Conservation (phyloP, 2,888 invertebrate species). For the Rhaphigaster nebulosa region DNA sequence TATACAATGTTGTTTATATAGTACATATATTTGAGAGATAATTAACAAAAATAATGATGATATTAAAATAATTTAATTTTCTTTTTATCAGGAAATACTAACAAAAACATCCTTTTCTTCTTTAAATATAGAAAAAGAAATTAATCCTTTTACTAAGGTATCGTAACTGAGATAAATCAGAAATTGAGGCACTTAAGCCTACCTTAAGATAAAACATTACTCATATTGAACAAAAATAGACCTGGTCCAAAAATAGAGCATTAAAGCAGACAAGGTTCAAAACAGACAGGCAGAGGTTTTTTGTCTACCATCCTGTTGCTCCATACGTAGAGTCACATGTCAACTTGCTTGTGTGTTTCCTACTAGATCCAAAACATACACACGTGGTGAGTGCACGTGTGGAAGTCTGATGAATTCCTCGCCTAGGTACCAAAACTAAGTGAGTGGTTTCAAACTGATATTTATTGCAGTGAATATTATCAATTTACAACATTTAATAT, state of each 20-base stretch:
- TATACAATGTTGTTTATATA: too few species aligned
- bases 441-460: background rate
- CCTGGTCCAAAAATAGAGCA: background rate
- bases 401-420: background rate
- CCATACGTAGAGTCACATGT: background rate
- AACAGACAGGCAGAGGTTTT: constrained; percentile 2
- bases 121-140: background rate
- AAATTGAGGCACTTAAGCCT: background rate
- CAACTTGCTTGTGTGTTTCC: constrained; percentile 22
- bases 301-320: background rate
- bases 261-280: background rate
- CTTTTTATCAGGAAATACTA: too few species aligned
- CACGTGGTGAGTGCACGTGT: background rate
- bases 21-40: too few species aligned
- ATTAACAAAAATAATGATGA: too few species aligned
- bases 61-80: too few species aligned
- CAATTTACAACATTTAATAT: too few species aligned
- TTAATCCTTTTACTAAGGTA: background rate
- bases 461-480: background rate
- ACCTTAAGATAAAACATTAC: background rate
- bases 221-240: background rate
- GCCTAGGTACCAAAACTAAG: background rate
- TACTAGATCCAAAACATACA: background rate
- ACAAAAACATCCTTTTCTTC: background rate
- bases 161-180: background rate